Percentiles rank a stretch among this genome's conserved stretches.
These are phyloP conservation scores for Characodon lateralis DNA, from an alignment of 2,797 vertebrate species.

Conservation along the genomic window DNA sequence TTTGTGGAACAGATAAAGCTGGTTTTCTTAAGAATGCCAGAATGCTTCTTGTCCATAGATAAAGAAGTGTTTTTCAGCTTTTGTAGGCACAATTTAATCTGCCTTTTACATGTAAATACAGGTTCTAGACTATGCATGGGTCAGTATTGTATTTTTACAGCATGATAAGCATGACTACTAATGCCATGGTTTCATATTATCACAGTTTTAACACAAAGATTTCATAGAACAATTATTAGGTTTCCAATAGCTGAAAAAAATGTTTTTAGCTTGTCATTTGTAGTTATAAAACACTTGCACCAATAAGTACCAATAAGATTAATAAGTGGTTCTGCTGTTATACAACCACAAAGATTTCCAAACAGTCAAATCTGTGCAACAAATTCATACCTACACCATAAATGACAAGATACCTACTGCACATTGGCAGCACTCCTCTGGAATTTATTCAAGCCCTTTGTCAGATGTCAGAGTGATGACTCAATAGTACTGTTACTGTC, in stretches of 20 bases:
- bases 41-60: constrained; percentile 45
- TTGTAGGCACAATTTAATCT: constrained; percentile 31
- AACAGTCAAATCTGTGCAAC: neutral
- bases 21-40: constrained; percentile 46
- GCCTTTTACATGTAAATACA: constrained; percentile 16
- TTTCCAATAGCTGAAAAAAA: neutral
- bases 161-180: too few relatives aligned
- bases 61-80: constrained; percentile 34
- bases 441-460: too few relatives aligned
- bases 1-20: constrained; percentile 46
- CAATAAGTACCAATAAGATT: neutral
- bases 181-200: neutral
- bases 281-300: neutral
- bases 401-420: neutral
- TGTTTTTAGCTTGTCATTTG: neutral
- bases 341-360: neutral
- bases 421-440: too few relatives aligned
- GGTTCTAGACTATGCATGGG: neutral
- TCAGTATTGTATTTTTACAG: neutral
- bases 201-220: neutral
- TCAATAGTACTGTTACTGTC: neutral
- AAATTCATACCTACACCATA: neutral
- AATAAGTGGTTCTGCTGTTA: neutral
- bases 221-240: neutral
- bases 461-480: neutral